Evolutionary conservation across 2,113 vertebrate species (phyloP).

Genomic region (Scomber colias): DNA sequence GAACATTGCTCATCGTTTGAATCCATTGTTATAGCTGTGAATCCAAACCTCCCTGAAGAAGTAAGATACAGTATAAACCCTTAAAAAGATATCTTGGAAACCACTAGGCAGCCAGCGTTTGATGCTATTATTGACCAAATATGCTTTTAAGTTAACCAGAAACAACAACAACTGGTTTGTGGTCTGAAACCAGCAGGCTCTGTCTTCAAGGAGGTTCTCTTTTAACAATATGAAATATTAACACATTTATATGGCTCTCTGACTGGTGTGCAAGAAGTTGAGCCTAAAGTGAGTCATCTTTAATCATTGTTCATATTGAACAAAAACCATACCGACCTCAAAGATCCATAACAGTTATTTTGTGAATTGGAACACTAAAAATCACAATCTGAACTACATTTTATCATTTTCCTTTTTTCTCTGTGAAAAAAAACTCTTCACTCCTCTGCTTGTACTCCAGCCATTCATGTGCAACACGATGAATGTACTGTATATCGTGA

Average conservation of each 20-base stretch:
- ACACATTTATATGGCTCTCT: neutral
- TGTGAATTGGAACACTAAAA: neutral
- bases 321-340: neutral
- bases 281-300: neutral
- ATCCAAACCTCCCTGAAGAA: neutral
- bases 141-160: neutral
- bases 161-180: neutral
- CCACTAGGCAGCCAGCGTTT: neutral
- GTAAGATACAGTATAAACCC: neutral
- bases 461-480: neutral
- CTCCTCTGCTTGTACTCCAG: conserved; percentile 8
- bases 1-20: neutral
- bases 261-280: neutral
- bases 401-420: neutral
- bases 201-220: neutral
- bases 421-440: conserved; percentile 30
- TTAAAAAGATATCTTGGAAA: too few species aligned
- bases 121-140: neutral
- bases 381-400: neutral
- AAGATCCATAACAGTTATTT: neutral
- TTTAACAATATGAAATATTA: neutral
- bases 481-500: neutral
- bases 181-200: neutral
- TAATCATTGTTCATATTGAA: neutral
- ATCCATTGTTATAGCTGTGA: neutral